Base-by-base conservation (phyloP, 2,888 invertebrate species). In the Clepsis dumicolana region DNA sequence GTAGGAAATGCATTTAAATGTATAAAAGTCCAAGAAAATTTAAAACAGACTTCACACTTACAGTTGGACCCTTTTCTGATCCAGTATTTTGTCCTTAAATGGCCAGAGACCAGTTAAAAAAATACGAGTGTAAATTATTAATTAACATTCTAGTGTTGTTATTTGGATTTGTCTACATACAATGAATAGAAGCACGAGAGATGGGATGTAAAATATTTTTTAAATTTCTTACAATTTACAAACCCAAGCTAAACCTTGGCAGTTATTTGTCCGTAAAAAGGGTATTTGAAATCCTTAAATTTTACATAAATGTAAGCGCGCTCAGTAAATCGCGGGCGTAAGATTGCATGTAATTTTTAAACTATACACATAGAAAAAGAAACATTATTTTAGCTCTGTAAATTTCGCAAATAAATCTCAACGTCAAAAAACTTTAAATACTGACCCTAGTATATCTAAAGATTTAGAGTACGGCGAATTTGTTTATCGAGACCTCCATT, bases 31-130 rank as follows among this genome's bases (percentile, higher is more conserved):
- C 1, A 59, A 35, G n/a, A 25, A 44, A 48, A 21, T 5, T 29
- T 18, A 24, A 48, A 56, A 12, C 35, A 10, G 18, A 35, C 57
- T 24, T 24, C 24, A 59, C 25, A 32, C 48, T 44, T 56, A 27
- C 56, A 63, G 50, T 67, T 67, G 67, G 67, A 63, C 67, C 67
- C 56, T 41, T 67, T 38, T 41, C 16, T 50, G 67, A 67, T 62
- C 67, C 62, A 53, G 35, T 41, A n/a, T 50, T 29, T 35, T 38
- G 35, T 25, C 32, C 38, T 35, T 14, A 56, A 35, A 24, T 14
- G 12, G 27, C 16, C 29, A 54, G 18, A 54, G 29, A 12, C n/a
- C 38, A 38, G n/a, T 29, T 18, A 8, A 29, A 29, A 24, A 24
- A 2, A 38, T n/a, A 57, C n/a, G 14, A 24, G 14, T 18, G 27